These are phyloP conservation scores for Poeciliopsis paucimaculata DNA, from an alignment of 2,797 vertebrate genomes.

Conservation along the genomic window DNA sequence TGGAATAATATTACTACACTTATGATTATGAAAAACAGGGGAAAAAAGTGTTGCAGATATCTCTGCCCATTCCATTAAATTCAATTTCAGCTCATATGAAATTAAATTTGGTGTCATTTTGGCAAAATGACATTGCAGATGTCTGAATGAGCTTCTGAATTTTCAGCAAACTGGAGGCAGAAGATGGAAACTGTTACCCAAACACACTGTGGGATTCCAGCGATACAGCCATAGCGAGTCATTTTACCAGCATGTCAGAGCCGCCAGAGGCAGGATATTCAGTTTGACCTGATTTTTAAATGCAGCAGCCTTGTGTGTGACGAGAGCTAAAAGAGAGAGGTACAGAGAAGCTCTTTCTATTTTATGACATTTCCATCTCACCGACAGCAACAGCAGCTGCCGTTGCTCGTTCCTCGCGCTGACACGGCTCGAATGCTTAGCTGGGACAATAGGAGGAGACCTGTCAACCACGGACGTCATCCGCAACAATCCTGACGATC, in stretches of 20 bases:
- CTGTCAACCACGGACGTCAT: neutral
- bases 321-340: constrained; percentile 8
- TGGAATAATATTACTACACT: no score
- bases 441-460: neutral
- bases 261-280: constrained; percentile 16
- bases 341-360: constrained; percentile 12
- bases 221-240: neutral
- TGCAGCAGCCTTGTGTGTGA: constrained; percentile 6
- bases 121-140: neutral
- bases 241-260: constrained; percentile 17
- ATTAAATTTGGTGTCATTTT: neutral
- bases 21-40: neutral
- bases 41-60: neutral
- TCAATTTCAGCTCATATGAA: neutral
- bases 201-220: constrained; percentile 8
- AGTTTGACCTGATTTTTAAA: constrained; percentile 22
- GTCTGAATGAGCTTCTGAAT: neutral
- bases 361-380: constrained; percentile 13
- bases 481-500: neutral
- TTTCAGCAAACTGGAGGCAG: neutral
- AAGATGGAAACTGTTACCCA: neutral
- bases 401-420: neutral
- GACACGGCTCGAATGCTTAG: constrained; percentile 1
- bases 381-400: constrained; percentile 12
- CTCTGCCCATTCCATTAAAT: neutral